These are phyloP conservation scores for Hydrochoerus hydrochaeris DNA, from an alignment of 2,113 vertebrate genomes.

Conservation along the genomic window DNA sequence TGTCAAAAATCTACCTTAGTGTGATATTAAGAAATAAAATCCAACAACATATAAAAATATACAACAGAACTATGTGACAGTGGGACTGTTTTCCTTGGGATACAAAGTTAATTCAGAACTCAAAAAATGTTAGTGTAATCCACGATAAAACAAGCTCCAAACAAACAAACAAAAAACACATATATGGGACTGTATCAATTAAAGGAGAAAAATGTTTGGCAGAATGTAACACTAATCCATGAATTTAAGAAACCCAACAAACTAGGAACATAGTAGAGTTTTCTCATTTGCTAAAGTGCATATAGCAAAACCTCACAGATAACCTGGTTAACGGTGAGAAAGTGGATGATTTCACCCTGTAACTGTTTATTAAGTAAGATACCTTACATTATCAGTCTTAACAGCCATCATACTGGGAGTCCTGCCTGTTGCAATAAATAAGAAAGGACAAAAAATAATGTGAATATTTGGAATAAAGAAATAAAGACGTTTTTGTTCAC, in stretches of 20 bases:
- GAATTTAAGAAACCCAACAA: not conserved
- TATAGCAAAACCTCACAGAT: not conserved
- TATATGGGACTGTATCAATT: not conserved
- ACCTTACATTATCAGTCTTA: not conserved
- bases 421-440: not conserved
- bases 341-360: not conserved
- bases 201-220: not conserved
- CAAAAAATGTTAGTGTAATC: not conserved
- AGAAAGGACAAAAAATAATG: not conserved
- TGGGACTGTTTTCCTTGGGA: not conserved
- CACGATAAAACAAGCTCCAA: not conserved
- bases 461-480: not conserved
- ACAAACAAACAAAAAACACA: not conserved
- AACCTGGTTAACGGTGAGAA: not conserved
- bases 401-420: not conserved
- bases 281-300: not conserved
- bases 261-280: not conserved
- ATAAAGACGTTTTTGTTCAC: not conserved
- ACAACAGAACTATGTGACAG: too few species aligned
- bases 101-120: not conserved
- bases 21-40: not conserved
- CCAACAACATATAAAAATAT: not conserved
- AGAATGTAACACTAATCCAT: not conserved
- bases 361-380: not conserved
- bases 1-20: not conserved